These are phyloP conservation scores for Xiphophorus maculatus DNA, from an alignment of 2,113 vertebrate genomes.

Conservation along the genomic window DNA sequence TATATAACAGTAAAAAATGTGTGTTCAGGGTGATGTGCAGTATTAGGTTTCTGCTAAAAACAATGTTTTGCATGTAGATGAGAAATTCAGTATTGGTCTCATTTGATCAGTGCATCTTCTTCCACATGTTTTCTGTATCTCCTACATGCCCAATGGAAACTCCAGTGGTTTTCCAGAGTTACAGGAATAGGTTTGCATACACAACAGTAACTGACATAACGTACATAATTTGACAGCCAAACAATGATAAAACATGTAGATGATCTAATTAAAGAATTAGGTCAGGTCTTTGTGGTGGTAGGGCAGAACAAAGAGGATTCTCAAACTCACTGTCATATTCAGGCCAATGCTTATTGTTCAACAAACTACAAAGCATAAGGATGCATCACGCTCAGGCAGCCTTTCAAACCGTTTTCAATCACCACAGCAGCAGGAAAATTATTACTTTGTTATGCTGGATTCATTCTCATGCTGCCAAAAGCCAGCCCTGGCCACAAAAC, in stretches of 20 bases:
- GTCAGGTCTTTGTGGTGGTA: slow-evolving; percentile 50
- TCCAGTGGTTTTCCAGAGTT: no score
- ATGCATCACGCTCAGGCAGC: slow-evolving; percentile 49
- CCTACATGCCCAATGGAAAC: not conserved
- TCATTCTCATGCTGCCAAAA: slow-evolving; percentile 40
- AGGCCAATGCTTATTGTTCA: slow-evolving; percentile 69
- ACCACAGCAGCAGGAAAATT: slow-evolving; percentile 31
- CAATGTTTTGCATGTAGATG: not conserved
- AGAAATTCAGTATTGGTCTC: no score
- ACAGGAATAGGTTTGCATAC: not conserved
- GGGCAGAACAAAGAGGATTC: slow-evolving; percentile 39
- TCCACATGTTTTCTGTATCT: not conserved
- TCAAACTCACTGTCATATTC: slow-evolving; percentile 49
- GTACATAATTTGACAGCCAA: slow-evolving; percentile 29
- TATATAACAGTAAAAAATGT: not conserved
- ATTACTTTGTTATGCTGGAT: slow-evolving; percentile 39
- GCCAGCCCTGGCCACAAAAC: slow-evolving; percentile 36
- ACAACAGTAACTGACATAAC: slow-evolving; percentile 19
- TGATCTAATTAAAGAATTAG: slow-evolving; percentile 68
- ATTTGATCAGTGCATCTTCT: no score
- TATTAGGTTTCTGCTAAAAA: not conserved
- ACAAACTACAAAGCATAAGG: slow-evolving; percentile 49
- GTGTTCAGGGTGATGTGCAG: not conserved
- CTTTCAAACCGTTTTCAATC: slow-evolving; percentile 55
- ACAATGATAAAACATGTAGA: slow-evolving; percentile 47